Evolutionary conservation across 2,113 vertebrate genomes (phyloP), one percentile per base, ranked within the genome.

Genomic region (Anolis sagrei): DNA sequence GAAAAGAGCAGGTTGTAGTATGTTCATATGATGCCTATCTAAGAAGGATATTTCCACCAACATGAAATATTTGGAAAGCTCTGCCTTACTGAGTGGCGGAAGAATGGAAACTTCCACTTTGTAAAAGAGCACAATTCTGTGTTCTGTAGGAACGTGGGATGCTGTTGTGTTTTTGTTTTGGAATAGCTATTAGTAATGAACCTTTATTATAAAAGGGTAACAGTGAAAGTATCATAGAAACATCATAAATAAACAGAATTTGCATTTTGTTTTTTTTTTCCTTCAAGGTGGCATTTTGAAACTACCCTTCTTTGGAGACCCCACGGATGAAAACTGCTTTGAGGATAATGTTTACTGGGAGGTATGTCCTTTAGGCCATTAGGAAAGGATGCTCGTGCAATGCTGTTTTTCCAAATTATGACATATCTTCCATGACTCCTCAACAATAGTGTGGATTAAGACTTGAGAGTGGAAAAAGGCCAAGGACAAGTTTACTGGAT

Each of bases 311-410:
- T 99, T 98, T 98, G 98, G 97, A 1, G 98, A 99, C 73, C 90
- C 98, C 0, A 93, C 96, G 0, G 97, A 98, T 84, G 98, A 99
- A 90, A 97, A 98, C 95, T 99, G 99, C 95, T 99, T 95, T 77
- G 98, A 99, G 44, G 99, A 99, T 89, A 96, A 93, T 5, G 88
- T 97, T 16, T 99, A 99, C 91, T 99, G 99, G 98, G 98, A 98
- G 98, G 99, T 98, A 88, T 97, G 97, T 75, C 34, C 36, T 2
- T 49, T 48, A 0, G 3, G 23, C 21, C 39, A 36, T 10, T 29
- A n/a, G 13, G 34, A 14, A 3, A 11, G 2, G 64, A 36, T 29
- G 27, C 4, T 2, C 29, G 7, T 8, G 19, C 29, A 44, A 80
- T 80, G 7, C 34, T 39, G 7, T 44, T 36, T 39, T 61, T 19